phyloP scores from a whole-genome alignment of 1,140 invertebrate genomes.

The Aphaenogaster floridana region DNA sequence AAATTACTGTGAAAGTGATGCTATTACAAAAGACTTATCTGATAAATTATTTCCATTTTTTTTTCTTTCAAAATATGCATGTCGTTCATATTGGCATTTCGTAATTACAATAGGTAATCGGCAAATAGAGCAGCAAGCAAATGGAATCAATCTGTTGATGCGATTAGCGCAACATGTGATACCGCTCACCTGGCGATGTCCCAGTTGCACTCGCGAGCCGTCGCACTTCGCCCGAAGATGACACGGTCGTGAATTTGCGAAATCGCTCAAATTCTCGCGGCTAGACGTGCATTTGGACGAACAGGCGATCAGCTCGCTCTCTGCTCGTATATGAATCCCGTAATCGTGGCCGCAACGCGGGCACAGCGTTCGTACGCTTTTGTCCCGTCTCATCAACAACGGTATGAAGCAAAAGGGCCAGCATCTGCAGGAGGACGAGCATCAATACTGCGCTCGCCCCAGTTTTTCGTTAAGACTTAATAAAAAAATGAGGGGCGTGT shows the following conservation, averaged over 20 bases:
- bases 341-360: slow-evolving; percentile 67
- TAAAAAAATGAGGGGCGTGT: background rate
- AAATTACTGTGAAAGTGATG: background rate
- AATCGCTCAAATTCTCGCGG: background rate
- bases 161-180: slow-evolving; percentile 7
- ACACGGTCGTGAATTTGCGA: slow-evolving; percentile 7
- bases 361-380: slow-evolving; percentile 56
- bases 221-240: background rate
- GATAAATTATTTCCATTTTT: background rate
- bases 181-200: slow-evolving; percentile 21
- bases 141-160: background rate
- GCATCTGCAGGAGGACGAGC: slow-evolving; percentile 51
- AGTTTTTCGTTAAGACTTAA: background rate
- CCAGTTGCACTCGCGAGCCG: background rate
- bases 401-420: slow-evolving; percentile 70
- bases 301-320: slow-evolving; percentile 5
- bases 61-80: background rate
- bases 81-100: background rate
- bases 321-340: background rate
- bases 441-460: background rate
- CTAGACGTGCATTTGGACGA: background rate
- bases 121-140: background rate
- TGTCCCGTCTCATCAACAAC: slow-evolving; percentile 68
- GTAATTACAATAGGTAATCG: background rate
- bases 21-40: background rate